Percentiles rank a stretch among this genome's conserved stretches.
These are phyloP conservation scores for Diaprepes abbreviatus DNA, from an alignment of 2,888 invertebrate species.

Conservation along the genomic window DNA sequence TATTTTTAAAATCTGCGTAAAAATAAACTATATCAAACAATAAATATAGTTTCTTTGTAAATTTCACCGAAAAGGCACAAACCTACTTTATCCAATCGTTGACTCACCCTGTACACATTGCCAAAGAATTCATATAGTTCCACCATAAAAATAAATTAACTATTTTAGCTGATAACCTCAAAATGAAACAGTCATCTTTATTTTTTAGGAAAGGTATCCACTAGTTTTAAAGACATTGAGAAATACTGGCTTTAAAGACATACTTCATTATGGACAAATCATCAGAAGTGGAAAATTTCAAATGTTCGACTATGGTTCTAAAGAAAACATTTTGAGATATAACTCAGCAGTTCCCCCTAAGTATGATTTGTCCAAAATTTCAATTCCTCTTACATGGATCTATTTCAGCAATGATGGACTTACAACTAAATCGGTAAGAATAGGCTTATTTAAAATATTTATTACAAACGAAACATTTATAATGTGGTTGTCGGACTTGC, in stretches of 20 bases:
- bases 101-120: no score
- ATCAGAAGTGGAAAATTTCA: not conserved
- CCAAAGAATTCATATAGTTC: no score
- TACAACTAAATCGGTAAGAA: not conserved
- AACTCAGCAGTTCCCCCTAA: not conserved
- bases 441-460: not conserved
- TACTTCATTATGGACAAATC: not conserved
- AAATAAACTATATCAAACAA: no score
- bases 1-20: no score
- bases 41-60: no score
- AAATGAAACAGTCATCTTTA: no score
- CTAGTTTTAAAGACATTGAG: not conserved
- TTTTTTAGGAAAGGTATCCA: conserved; percentile 13
- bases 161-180: no score
- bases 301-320: conserved; percentile 24
- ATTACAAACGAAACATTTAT: not conserved
- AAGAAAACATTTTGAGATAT: not conserved
- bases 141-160: no score
- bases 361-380: conserved; percentile 4
- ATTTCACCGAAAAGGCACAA: no score
- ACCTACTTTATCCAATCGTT: no score
- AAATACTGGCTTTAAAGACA: not conserved
- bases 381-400: not conserved
- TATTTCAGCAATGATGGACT: not conserved
- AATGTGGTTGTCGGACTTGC: no score